Percentiles rank a stretch among this genome's conserved stretches.
Evolutionary conservation across 2,797 vertebrate genomes (phyloP).

Genomic region (Tadarida brasiliensis): DNA sequence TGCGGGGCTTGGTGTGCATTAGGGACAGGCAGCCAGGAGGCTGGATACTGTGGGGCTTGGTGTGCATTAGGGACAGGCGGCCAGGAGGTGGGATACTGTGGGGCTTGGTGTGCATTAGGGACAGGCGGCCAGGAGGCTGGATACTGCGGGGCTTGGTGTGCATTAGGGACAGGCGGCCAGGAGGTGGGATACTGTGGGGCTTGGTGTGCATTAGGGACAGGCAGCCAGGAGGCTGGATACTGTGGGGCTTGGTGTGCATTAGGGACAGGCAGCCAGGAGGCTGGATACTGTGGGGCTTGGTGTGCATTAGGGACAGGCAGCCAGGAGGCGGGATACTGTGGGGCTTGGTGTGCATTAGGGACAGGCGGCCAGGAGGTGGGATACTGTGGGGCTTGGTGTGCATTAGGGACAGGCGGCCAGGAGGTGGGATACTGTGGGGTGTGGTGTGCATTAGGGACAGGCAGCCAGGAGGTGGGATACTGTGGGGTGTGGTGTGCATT

Average conservation of each 20-base stretch:
- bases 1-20: rapidly evolving
- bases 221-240: too few species aligned
- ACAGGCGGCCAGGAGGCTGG: background rate
- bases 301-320: background rate
- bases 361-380: background rate
- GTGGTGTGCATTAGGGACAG: background rate
- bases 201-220: background rate
- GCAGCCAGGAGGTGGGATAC: too few species aligned
- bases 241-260: rapidly evolving
- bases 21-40: background rate
- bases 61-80: background rate
- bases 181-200: too few species aligned
- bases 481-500: rapidly evolving
- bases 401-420: background rate
- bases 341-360: too few species aligned
- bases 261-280: background rate
- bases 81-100: too few species aligned
- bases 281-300: too few species aligned
- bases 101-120: too few species aligned
- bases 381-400: too few species aligned
- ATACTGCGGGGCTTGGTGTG: too few species aligned
- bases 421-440: too few species aligned
- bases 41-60: too few species aligned
- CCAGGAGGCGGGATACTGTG: too few species aligned
- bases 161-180: background rate